phyloP scores from a whole-genome alignment of 1,140 invertebrate genomes.

The Pentalonia nigronervosa region DNA sequence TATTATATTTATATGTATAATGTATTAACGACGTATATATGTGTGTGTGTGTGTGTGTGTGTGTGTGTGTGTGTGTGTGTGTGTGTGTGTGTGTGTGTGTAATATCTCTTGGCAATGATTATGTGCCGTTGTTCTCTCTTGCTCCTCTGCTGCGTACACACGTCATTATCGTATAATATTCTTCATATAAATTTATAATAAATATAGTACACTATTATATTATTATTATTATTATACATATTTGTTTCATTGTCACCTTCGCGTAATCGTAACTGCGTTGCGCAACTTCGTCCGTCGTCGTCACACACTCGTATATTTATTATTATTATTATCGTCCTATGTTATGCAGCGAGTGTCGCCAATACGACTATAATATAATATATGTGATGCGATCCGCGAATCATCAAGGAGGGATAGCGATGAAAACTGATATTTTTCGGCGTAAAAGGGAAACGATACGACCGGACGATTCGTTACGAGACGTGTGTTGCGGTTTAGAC shows the following conservation, averaged over 20 bases:
- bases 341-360: background rate
- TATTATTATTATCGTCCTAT: background rate
- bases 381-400: background rate
- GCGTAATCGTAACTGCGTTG: constrained; percentile 7
- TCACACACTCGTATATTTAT: background rate
- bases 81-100: no score
- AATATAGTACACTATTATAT: background rate
- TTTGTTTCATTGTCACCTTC: constrained; percentile 22
- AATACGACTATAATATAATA: background rate
- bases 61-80: no score
- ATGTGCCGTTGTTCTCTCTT: background rate
- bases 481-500: background rate
- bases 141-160: background rate
- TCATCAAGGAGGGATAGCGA: background rate
- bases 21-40: no score
- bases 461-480: background rate
- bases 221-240: background rate
- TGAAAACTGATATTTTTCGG: background rate
- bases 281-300: background rate
- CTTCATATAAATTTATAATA: background rate
- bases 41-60: no score
- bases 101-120: constrained; percentile 10
- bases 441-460: background rate
- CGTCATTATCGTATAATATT: background rate
- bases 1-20: background rate